Conservation (phyloP, 1,140 invertebrate species). For the Euwallacea fornicatus region DNA sequence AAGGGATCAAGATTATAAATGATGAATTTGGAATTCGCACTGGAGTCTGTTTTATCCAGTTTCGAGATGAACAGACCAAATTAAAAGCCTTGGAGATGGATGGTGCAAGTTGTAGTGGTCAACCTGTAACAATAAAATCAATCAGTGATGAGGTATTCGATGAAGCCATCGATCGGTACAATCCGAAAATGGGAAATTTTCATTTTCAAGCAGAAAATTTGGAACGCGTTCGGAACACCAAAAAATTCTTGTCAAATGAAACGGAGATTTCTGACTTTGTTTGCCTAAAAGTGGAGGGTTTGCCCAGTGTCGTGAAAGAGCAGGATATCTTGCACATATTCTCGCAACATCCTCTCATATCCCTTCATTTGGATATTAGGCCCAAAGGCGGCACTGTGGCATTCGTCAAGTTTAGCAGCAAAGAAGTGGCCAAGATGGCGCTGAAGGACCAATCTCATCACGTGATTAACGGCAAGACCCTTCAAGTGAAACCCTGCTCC, state of each 20-base stretch:
- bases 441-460: slow-evolving; percentile 58
- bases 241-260: slow-evolving; percentile 48
- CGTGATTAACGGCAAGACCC: slow-evolving; percentile 60
- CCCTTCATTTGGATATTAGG: slow-evolving; percentile 67
- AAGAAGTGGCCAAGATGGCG: slow-evolving; percentile 68
- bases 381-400: slow-evolving; percentile 61
- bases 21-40: slow-evolving; percentile 76
- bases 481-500: slow-evolving; percentile 58
- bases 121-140: slow-evolving; percentile 62
- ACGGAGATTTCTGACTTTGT: slow-evolving; percentile 51
- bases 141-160: slow-evolving; percentile 68
- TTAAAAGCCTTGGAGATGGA: slow-evolving; percentile 67
- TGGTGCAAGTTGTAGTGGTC: slow-evolving; percentile 62
- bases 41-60: slow-evolving; percentile 79
- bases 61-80: slow-evolving; percentile 68
- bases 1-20: slow-evolving; percentile 83
- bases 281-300: slow-evolving; percentile 67
- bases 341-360: slow-evolving; percentile 69
- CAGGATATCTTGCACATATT: slow-evolving; percentile 78
- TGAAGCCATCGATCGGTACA: slow-evolving; percentile 64
- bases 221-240: slow-evolving; percentile 37
- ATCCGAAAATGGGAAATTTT: slow-evolving; percentile 49
- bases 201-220: slow-evolving; percentile 27
- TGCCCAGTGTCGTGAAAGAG: slow-evolving; percentile 75
- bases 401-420: slow-evolving; percentile 73